These are phyloP conservation scores for Hippocampus zosterae DNA, from an alignment of 2,113 vertebrate species.

Conservation along the genomic window DNA sequence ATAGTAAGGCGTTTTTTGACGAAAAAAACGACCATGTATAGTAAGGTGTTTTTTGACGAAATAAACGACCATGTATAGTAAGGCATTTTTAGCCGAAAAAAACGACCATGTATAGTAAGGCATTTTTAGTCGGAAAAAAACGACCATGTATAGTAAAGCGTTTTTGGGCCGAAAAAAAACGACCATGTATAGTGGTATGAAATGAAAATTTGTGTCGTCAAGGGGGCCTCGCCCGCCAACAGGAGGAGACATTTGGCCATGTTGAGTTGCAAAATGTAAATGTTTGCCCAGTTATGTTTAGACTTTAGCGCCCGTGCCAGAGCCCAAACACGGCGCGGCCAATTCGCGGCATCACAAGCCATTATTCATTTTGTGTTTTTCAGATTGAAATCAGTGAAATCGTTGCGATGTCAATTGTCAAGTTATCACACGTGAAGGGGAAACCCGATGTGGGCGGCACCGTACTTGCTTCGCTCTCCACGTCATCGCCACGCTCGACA, in stretches of 20 bases:
- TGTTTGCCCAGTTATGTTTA: constrained; percentile 45
- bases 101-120: too few species aligned
- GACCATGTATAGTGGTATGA: too few species aligned
- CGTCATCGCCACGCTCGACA: constrained; percentile 18
- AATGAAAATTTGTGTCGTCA: constrained; percentile 3
- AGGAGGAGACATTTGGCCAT: constrained; percentile 32
- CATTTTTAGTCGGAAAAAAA: too few species aligned
- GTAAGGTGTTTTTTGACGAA: too few species aligned
- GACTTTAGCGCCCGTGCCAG: constrained; percentile 17
- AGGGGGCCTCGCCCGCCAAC: neutral
- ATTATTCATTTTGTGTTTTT: neutral
- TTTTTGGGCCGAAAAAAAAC: too few species aligned
- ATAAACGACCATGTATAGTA: too few species aligned
- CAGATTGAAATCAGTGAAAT: too few species aligned
- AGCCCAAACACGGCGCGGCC: neutral
- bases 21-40: too few species aligned
- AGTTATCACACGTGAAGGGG: constrained; percentile 25
- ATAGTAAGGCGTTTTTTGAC: too few species aligned
- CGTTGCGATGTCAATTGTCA: constrained; percentile 29
- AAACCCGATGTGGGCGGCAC: neutral
- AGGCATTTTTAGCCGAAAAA: too few species aligned
- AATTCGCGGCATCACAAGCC: constrained; percentile 8
- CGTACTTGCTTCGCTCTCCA: too few species aligned
- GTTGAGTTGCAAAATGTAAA: constrained; percentile 40
- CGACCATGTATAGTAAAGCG: too few species aligned